Conservation (phyloP, 2,888 invertebrate genomes). For the Bursaphelenchus okinawaensis region DNA sequence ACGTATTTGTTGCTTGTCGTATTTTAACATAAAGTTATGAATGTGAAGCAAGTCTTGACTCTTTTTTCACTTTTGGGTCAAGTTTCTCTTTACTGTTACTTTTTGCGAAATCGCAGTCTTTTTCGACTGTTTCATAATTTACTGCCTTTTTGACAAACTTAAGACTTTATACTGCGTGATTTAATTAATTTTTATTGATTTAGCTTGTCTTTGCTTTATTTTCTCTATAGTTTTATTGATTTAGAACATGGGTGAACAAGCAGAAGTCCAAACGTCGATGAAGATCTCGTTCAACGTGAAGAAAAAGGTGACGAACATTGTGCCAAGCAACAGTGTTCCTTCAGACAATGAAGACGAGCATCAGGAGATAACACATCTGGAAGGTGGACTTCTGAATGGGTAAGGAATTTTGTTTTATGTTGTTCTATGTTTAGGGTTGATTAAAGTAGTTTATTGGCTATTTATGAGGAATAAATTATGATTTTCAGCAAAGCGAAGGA, state of each 20-base stretch:
- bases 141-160: too few species aligned
- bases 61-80: neutral
- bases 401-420: constrained; percentile 16
- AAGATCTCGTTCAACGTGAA: constrained; percentile 18
- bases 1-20: too few species aligned
- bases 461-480: neutral
- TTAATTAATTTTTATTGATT: too few species aligned
- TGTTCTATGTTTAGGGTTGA: constrained; percentile 14
- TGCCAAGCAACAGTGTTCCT: neutral
- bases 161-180: too few species aligned
- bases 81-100: neutral
- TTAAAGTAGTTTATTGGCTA: neutral
- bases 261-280: neutral
- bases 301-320: neutral
- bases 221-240: too few species aligned
- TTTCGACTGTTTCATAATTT: neutral
- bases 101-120: neutral
- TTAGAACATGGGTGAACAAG: neutral
- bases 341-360: constrained; percentile 21
- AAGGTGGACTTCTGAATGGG: constrained; percentile 28
- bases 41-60: too few species aligned
- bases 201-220: too few species aligned
- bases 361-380: constrained; percentile 20
- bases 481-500: constrained; percentile 6
- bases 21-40: too few species aligned